Evolutionary conservation across 2,797 vertebrate species (phyloP).

Genomic region (Basileuterus tristriatus): DNA sequence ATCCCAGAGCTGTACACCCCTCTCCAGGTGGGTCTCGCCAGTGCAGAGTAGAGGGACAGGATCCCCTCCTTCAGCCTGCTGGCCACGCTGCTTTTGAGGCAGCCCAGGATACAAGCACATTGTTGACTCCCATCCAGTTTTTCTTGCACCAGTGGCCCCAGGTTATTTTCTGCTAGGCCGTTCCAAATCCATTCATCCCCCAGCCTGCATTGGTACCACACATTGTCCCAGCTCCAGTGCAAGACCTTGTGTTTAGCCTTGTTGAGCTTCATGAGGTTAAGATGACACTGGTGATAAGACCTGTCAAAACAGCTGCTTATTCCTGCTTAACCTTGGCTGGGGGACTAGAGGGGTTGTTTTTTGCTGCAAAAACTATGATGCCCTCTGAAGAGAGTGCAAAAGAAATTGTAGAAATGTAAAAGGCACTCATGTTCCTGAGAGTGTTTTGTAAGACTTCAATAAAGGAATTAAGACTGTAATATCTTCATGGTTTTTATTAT

Average conservation of each 20-base stretch:
- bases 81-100: accelerated
- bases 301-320: not conserved
- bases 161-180: not conserved
- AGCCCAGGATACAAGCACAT: accelerated
- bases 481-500: not conserved
- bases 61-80: not conserved
- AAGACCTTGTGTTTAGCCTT: not conserved
- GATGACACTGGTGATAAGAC: not conserved
- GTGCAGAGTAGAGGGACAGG: not conserved
- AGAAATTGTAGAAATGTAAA: not conserved
- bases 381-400: not conserved
- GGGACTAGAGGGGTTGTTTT: not conserved
- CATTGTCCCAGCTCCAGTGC: not conserved
- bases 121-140: accelerated
- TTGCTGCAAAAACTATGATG: not conserved
- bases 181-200: not conserved
- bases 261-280: not conserved
- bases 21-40: not conserved
- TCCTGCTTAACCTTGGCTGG: not conserved
- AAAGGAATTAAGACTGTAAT: not conserved
- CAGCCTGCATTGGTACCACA: not conserved
- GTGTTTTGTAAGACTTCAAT: not conserved
- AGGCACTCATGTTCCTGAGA: not conserved
- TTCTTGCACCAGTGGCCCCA: not conserved
- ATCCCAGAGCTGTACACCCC: not conserved